A percentile compares a stretch with the other conserved stretches of the same genome.
phyloP scores from a whole-genome alignment of 2,888 invertebrate species.

The Marasmarcha lunaedactyla region DNA sequence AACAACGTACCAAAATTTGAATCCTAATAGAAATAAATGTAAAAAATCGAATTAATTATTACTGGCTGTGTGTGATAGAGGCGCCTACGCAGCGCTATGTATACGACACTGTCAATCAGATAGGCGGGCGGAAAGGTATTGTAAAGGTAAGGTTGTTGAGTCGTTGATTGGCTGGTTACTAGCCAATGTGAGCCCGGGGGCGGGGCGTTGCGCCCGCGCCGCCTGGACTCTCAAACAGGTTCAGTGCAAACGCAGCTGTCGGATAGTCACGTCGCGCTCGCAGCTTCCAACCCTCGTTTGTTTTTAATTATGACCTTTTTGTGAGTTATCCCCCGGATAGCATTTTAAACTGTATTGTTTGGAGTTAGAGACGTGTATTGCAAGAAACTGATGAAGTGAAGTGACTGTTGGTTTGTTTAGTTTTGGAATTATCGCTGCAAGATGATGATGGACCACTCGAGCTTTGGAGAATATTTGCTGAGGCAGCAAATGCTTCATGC shows the following conservation, averaged over 20 bases:
- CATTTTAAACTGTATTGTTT: constrained; percentile 18
- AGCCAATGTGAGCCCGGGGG: constrained; percentile 41
- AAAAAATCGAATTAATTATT: background rate
- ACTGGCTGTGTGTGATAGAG: constrained; percentile 29
- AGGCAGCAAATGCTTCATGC: constrained; percentile 65
- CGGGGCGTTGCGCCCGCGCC: constrained; percentile 57
- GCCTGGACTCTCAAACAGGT: constrained; percentile 31
- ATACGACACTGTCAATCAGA: constrained; percentile 39
- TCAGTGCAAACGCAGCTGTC: constrained; percentile 60
- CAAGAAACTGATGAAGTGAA: constrained; percentile 10
- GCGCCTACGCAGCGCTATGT: constrained; percentile 50
- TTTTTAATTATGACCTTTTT: constrained; percentile 48
- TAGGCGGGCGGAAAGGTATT: constrained; percentile 53
- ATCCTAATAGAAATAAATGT: no score
- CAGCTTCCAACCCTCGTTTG: constrained; percentile 25
- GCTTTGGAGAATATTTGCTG: constrained; percentile 60
- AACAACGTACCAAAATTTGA: no score
- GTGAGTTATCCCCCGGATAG: constrained; percentile 20
- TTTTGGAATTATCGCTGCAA: constrained; percentile 10
- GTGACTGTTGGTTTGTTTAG: constrained; percentile 17
- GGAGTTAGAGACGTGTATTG: constrained; percentile 5
- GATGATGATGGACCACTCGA: constrained; percentile 67
- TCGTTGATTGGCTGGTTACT: constrained; percentile 35
- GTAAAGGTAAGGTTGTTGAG: constrained; percentile 36
- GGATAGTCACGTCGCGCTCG: constrained; percentile 33